Base-by-base conservation (phyloP, 2,113 vertebrate species). In the Mobula birostris region DNA sequence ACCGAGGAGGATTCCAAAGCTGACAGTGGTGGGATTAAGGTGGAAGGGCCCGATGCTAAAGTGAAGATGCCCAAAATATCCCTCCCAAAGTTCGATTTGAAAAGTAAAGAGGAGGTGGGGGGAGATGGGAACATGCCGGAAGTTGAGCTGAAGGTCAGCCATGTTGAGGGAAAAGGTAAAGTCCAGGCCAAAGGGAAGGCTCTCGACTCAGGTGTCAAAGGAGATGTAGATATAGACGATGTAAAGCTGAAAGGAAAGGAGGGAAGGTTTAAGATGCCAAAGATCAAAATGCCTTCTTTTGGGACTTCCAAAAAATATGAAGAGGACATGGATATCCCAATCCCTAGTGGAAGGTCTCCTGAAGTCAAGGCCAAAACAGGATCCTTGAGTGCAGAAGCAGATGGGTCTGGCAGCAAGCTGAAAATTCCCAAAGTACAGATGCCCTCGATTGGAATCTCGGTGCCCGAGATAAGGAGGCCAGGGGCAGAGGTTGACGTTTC, bases 221-320 rank as follows among this genome's bases (percentile, higher is more conserved):
- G 72, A 7, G 27, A 94, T 40, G 95, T 96, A 74, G 96, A 96
- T 94, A 94, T 96, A 94, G 96, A 96, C 94, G 95, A 96, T 74
- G 96, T 95, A 66, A 97, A 96, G 94, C 94, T 94, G 0, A 95
- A 95, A 94, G 94, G 94, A 14, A 95, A 95, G 95, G 96, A 96
- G 6, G 94, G 95, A 72, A 97, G 96, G 85, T 94, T 97, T 0
- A 98, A 96, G 94, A 97, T 97, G 95, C 92, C 97, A n/a, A 97
- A 96, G 95, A 95, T 97, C 6, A 98, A 97, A 96, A 96, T 97
- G 94, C 97, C 97, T 0, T 97, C 96, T 21, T 97, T 98, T 95
- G 97, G 97, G 94, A 94, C 97, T 66, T 95, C 96, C 8, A 97
- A 96, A 94, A 97, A 96, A 68, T 95, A 96, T 70, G 58, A 90